phyloP scores from a whole-genome alignment of 2,888 invertebrate genomes.

The Mythimna loreyi region DNA sequence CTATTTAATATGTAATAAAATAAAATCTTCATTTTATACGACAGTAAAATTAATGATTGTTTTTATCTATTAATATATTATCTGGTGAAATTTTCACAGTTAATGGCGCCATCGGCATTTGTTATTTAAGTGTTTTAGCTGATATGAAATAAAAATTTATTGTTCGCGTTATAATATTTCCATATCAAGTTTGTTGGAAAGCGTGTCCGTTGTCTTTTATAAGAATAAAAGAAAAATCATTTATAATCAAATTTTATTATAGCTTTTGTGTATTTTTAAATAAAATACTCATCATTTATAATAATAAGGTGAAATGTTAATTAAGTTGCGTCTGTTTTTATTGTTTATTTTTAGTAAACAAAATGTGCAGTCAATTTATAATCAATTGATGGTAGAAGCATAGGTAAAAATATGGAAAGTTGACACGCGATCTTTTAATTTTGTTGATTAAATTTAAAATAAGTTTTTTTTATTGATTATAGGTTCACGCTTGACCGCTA shows the following conservation, averaged over 20 bases:
- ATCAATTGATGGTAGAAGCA: not conserved
- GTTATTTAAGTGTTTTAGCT: constrained; percentile 18
- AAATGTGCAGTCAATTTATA: not conserved
- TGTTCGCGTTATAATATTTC: constrained; percentile 12
- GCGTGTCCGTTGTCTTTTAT: not conserved
- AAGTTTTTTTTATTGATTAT: no score
- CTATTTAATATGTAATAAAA: not conserved
- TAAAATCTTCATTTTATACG: not conserved
- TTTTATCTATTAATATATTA: no score
- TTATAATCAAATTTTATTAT: not conserved
- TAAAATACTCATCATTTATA: no score
- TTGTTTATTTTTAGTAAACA: constrained; percentile 11
- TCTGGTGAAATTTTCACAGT: not conserved
- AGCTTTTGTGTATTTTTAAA: not conserved
- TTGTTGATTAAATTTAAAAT: no score
- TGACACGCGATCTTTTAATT: constrained; percentile 12
- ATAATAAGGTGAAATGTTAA: constrained; percentile 28
- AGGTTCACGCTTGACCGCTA: no score
- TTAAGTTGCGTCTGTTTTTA: constrained; percentile 4
- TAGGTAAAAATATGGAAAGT: not conserved
- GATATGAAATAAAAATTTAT: constrained; percentile 8
- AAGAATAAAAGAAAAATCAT: not conserved
- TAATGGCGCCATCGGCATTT: not conserved
- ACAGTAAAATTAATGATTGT: not conserved
- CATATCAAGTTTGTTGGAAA: constrained; percentile 15